A percentile compares a stretch with the other conserved stretches of the same genome.
Evolutionary conservation across 2,888 invertebrate species (phyloP).

Genomic region (Aradus depressus): DNA sequence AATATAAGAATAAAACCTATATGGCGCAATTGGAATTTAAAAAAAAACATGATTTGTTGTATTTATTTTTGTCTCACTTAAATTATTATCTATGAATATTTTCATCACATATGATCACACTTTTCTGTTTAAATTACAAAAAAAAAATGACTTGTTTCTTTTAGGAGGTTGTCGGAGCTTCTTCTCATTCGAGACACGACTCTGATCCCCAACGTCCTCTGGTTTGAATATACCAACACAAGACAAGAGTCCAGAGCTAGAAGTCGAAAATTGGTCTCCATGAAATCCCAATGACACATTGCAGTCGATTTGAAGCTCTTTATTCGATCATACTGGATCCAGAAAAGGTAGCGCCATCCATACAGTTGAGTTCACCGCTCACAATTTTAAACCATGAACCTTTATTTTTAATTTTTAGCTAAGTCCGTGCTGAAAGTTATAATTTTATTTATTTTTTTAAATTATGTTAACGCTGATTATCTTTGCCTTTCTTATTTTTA

Average conservation of each 20-base stretch:
- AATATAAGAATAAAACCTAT: no score
- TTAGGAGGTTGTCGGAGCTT: slow-evolving; percentile 74
- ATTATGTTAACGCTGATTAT: no score
- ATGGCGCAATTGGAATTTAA: no score
- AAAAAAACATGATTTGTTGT: no score
- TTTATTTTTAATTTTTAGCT: no score
- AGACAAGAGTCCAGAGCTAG: slow-evolving; percentile 71
- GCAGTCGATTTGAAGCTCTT: slow-evolving; percentile 39
- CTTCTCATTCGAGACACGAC: slow-evolving; percentile 78
- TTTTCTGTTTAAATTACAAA: not conserved
- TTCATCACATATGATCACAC: no score
- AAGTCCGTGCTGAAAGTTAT: no score
- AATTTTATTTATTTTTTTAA: no score
- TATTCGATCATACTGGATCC: slow-evolving; percentile 36
- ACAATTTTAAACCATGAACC: no score
- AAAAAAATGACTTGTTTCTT: slow-evolving; percentile 32
- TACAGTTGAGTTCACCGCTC: no score
- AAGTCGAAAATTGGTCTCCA: slow-evolving; percentile 64
- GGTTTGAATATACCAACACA: slow-evolving; percentile 87
- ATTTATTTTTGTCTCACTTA: not conserved
- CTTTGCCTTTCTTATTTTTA: no score
- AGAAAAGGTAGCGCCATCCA: slow-evolving; percentile 39
- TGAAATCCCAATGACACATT: slow-evolving; percentile 73
- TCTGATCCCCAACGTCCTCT: slow-evolving; percentile 79
- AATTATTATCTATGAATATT: not conserved